Percentiles rank a stretch among this genome's conserved stretches.
phyloP scores from a whole-genome alignment of 2,888 invertebrate species.

The Leptinotarsa rubiginosa region DNA sequence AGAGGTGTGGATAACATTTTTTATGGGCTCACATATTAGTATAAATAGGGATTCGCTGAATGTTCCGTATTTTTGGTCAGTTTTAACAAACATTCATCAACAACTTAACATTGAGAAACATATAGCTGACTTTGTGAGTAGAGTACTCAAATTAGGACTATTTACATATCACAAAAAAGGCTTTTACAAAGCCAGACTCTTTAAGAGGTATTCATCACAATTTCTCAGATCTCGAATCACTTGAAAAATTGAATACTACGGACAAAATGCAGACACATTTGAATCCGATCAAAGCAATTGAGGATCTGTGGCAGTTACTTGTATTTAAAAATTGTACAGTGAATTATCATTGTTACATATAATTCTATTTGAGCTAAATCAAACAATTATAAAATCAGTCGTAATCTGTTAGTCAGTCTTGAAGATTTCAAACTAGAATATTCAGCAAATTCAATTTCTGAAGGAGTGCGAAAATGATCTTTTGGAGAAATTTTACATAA shows the following conservation, averaged over 20 bases:
- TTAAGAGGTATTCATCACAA: conserved; percentile 24
- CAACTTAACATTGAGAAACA: conserved; percentile 4
- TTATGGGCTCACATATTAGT: no score
- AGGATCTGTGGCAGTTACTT: conserved; percentile 24
- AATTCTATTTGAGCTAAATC: conserved; percentile 1
- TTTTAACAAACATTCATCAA: background rate
- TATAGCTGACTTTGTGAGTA: conserved; percentile 19
- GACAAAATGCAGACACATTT: conserved; percentile 2
- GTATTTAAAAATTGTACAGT: background rate
- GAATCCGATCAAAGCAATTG: background rate
- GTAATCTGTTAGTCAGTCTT: background rate
- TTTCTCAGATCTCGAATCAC: conserved; percentile 9
- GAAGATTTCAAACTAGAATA: background rate
- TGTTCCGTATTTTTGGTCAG: background rate
- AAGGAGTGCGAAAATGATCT: background rate
- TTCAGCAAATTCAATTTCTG: background rate
- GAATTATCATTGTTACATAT: background rate
- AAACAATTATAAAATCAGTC: conserved; percentile 5
- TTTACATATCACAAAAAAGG: conserved; percentile 32
- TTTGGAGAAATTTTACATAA: background rate
- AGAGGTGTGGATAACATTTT: no score
- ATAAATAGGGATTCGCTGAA: background rate
- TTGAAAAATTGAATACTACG: background rate
- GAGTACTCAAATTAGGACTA: conserved; percentile 27
- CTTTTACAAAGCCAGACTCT: conserved; percentile 34